Conservation (phyloP, 2,797 vertebrate species). For the Pseudocheirus occidentalis region DNA sequence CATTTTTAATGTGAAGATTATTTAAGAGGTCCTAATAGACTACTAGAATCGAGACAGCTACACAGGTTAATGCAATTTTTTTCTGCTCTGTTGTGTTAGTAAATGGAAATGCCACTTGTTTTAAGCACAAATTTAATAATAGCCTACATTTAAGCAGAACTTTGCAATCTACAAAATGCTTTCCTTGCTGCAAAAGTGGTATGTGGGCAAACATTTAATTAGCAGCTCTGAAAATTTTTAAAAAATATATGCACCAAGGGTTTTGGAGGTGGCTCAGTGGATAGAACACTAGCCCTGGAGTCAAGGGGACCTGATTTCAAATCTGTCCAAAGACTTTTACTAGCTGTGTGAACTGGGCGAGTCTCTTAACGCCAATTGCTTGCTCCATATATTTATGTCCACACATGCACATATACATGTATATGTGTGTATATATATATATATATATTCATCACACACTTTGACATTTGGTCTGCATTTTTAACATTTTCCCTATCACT, state of each 20-base stretch:
- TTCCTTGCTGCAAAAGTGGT: background rate
- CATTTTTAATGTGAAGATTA: background rate
- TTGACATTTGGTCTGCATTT: background rate
- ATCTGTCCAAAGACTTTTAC: background rate
- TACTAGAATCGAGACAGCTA: background rate
- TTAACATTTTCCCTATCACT: background rate
- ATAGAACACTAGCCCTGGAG: background rate
- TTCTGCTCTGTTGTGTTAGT: background rate
- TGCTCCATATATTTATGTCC: background rate
- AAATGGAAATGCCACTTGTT: background rate
- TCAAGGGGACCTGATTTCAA: background rate
- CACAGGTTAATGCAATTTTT: background rate
- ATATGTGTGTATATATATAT: no score
- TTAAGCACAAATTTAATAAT: background rate
- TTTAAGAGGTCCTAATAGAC: background rate
- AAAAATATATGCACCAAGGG: background rate
- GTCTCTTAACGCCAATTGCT: background rate
- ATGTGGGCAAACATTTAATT: background rate
- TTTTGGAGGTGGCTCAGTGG: background rate
- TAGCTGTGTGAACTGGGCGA: background rate
- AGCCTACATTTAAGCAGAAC: background rate
- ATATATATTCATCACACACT: background rate
- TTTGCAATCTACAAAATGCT: background rate
- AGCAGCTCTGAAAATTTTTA: background rate
- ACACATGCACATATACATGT: no score